Evolutionary conservation across 2,113 vertebrate genomes (phyloP), one percentile per base, ranked within the genome.

Genomic region (Periophthalmus modestus): DNA sequence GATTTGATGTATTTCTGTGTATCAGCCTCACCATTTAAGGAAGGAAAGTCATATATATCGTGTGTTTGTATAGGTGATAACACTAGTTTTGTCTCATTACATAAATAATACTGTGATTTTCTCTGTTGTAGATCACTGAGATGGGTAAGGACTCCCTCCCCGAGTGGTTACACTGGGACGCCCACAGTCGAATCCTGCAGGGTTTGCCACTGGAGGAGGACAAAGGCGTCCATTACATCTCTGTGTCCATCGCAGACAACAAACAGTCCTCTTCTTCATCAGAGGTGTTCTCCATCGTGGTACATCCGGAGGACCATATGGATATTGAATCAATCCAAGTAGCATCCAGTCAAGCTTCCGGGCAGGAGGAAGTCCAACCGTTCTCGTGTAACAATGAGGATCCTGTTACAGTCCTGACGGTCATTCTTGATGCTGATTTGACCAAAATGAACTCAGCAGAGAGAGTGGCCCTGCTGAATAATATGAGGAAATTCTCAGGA

Each of bases 391-490:
- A 92, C 65, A 90, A 89, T 0, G 96, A 98, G 61, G 96, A 96
- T 52, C 95, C 97, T 0, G 93, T 98, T 58, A 99, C 98, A 0
- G 92, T 99, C 72, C 91, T 99, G 68, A 99, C 98, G 0, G 97
- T 99, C 36, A 98, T 99, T 88, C 89, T 99, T 86, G 98, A 99
- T 39, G 98, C 97, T 0, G 98, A 99, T 88, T 87, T 99, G 78
- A 98, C 95, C 71, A 98, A 98, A 93, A 99, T 99, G 97, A 96
- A 91, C 80, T 95, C 96, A 34, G 88, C 92, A 83, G 95, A 98
- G 89, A 94, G 97, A 77, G 91, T 98, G 16, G 94, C 93, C 74
- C 95, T 99, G 9, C 85, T 99, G 80, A 91, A 87, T 15, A 91
- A 90, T 72, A 99, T 99, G 97, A 95, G 85, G 69, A 94, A 93